Evolutionary conservation across 2,113 vertebrate species (phyloP).

Genomic region (Leiothrix lutea): DNA sequence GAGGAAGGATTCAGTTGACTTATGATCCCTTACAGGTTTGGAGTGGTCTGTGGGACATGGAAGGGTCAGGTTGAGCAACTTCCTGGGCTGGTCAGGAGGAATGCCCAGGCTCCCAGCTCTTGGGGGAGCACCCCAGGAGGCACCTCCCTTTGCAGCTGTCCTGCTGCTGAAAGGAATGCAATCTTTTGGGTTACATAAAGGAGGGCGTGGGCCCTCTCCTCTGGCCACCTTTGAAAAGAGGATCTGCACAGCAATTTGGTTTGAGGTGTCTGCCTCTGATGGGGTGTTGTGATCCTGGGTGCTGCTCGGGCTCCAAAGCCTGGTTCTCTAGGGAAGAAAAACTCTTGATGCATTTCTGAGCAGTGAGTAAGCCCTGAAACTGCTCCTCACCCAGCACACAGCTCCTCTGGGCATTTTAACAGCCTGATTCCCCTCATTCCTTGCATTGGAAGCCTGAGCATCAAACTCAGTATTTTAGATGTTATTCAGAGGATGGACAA

Average conservation of each 20-base stretch:
- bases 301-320: neutral
- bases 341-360: neutral
- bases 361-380: neutral
- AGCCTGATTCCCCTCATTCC: neutral
- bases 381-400: neutral
- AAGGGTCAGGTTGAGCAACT: neutral
- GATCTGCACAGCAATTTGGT: fast-evolving
- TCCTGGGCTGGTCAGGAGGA: neutral
- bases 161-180: constrained; percentile 39
- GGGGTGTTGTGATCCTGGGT: neutral
- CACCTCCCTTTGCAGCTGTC: neutral
- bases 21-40: neutral
- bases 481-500: neutral
- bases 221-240: neutral
- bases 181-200: constrained; percentile 17
- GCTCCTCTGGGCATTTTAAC: neutral
- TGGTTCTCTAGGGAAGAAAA: neutral
- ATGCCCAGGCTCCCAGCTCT: neutral
- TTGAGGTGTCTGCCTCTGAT: neutral
- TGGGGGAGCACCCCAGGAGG: neutral
- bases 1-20: neutral
- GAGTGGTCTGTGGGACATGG: neutral
- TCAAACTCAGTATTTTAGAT: neutral
- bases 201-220: neutral
- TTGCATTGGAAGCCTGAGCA: neutral